These are phyloP conservation scores for Ursus arctos DNA, from an alignment of 2,113 vertebrate species.

Conservation along the genomic window DNA sequence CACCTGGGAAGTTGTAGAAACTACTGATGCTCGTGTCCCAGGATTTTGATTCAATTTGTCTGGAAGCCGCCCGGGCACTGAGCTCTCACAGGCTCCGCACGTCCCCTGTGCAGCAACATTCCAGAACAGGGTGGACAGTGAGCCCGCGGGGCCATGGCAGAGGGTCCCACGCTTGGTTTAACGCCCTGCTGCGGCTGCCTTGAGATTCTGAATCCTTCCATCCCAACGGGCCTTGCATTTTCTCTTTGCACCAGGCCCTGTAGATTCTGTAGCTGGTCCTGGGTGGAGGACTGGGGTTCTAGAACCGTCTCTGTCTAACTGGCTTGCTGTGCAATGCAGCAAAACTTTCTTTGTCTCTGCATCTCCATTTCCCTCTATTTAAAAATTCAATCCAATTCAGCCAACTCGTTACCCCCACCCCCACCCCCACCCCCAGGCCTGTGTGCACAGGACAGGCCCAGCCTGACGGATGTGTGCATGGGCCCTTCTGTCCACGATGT, in stretches of 20 bases:
- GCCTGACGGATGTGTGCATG: too few relatives aligned
- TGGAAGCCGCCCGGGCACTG: not conserved
- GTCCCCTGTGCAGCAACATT: not conserved
- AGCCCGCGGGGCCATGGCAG: not conserved
- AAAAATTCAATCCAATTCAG: not conserved
- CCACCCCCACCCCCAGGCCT: too few relatives aligned
- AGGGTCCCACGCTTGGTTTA: not conserved
- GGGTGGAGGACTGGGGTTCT: not conserved
- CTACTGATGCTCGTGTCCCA: not conserved
- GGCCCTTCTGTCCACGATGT: too few relatives aligned
- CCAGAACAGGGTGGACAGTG: not conserved
- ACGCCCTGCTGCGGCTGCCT: not conserved
- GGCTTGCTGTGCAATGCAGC: not conserved
- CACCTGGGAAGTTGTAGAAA: not conserved
- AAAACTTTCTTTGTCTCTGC: not conserved
- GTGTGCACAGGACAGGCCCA: too few relatives aligned
- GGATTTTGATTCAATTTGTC: slow-evolving; percentile 29
- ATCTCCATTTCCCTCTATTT: not conserved
- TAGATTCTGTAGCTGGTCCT: not conserved
- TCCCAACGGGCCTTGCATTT: not conserved
- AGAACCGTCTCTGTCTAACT: not conserved
- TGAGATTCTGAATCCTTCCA: not conserved
- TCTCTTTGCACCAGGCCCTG: not conserved
- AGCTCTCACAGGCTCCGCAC: not conserved
- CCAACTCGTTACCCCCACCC: too few relatives aligned